Percentiles rank a stretch among this genome's conserved stretches.
phyloP scores from a whole-genome alignment of 2,888 invertebrate species.

The Crematogaster levior region DNA sequence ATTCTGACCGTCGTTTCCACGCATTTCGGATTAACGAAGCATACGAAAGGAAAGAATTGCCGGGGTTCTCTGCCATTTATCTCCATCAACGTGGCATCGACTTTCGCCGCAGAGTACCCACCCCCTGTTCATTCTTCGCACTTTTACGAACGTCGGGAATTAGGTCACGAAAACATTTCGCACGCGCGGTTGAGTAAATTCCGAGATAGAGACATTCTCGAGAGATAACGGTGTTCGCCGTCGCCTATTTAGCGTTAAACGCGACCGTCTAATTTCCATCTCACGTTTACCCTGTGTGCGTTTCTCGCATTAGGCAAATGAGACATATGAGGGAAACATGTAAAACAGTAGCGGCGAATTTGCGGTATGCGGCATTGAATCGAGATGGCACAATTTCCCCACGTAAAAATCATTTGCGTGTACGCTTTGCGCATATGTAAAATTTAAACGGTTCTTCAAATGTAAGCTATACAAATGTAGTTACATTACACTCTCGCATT shows the following conservation, averaged over 20 bases:
- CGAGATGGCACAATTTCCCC: neutral
- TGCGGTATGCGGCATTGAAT: neutral
- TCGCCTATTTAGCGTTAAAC: conserved; percentile 22
- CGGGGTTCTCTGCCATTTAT: conserved; percentile 22
- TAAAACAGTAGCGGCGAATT: conserved; percentile 3
- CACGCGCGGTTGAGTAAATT: conserved; percentile 27
- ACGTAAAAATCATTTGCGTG: neutral
- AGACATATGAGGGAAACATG: conserved; percentile 16
- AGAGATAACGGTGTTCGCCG: neutral
- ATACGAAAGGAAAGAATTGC: conserved; percentile 29
- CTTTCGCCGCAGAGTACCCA: conserved; percentile 25
- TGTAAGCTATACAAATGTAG: neutral
- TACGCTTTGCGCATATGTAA: neutral
- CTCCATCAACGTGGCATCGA: conserved; percentile 33
- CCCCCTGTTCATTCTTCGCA: conserved; percentile 15
- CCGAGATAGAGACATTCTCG: neutral
- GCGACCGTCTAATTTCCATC: conserved; percentile 29
- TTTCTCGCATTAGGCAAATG: conserved; percentile 20
- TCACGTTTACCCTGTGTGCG: conserved; percentile 1
- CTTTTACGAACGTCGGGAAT: conserved; percentile 29
- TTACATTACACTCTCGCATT: neutral
- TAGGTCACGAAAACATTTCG: conserved; percentile 41
- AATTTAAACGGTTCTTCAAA: neutral
- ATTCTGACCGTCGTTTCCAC: conserved; percentile 15
- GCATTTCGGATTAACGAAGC: conserved; percentile 10